Base-by-base conservation (phyloP, 2,888 invertebrate species). In the Drosophila ochracea region DNA sequence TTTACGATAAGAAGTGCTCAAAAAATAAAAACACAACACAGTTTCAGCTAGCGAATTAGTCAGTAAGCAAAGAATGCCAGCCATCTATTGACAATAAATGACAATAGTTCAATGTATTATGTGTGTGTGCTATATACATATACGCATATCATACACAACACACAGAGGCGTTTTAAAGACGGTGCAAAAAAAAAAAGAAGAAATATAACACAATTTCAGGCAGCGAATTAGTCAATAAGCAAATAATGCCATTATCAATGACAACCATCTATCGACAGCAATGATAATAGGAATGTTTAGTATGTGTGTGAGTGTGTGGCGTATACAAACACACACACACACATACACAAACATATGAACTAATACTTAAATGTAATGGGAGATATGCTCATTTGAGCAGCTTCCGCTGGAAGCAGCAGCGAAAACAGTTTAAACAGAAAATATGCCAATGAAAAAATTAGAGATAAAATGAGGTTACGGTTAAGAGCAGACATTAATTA, bases 321-420 rank as follows among this genome's bases (percentile, higher is more conserved):
- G 43, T 35, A 11, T 4, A 50, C 19, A 54, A 11, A 54, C 0
- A 43, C 43, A 59, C 55, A 73, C 31, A 67, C 41, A 73, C 50
- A 55, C 41, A 73, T 43, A 55, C 41, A 31, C 19, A 31, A 28
- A 1, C 41, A 31, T 47, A 31, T 73, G 35, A 49, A 31, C 50
- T 64, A 65, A 49, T 37, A 43, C 35, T 68, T 71, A 69, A 72
- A 65, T 59, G 72, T 59, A 68, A 75, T 68, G 68, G 85, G 85
- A 87, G 85, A 86, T 83, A 86, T 86, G 85, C 85, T 78, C 60
- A 72, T 85, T 83, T 86, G 85, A 86, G 85, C 85, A 86, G 85
- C 85, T 85, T 86, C 85, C 85, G 87, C 80, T 81, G 25, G 16
- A 47, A 25, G 21, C 47, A 47, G 16, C 25, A 53, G 31, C 41